These are phyloP conservation scores for Callyntrura sp. DNA, from an alignment of 2,888 invertebrate genomes.

Conservation along the genomic window DNA sequence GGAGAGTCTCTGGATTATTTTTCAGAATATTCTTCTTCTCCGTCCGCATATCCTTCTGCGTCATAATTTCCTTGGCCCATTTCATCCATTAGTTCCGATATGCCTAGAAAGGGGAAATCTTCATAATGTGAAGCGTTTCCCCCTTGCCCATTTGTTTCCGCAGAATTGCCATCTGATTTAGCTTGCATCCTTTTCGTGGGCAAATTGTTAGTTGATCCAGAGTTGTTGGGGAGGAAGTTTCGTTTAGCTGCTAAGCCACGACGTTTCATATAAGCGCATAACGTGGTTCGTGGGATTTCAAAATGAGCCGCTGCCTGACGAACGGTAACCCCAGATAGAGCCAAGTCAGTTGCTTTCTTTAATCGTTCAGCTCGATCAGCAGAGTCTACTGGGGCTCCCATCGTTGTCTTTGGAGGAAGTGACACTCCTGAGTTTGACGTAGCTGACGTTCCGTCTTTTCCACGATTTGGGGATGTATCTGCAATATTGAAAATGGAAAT, in stretches of 20 bases:
- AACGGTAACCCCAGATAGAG: conserved; percentile 87
- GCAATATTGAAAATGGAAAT: background rate
- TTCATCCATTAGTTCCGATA: conserved; percentile 83
- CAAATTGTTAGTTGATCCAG: conserved; percentile 26
- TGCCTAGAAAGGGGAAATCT: conserved; percentile 80
- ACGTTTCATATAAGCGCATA: conserved; percentile 89
- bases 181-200: conserved; percentile 57
- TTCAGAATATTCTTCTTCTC: conserved; percentile 75
- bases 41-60: conserved; percentile 71
- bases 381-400: conserved; percentile 76
- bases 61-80: conserved; percentile 80
- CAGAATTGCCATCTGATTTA: conserved; percentile 29
- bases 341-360: conserved; percentile 83
- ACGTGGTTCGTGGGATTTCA: conserved; percentile 88
- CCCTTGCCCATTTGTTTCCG: conserved; percentile 54
- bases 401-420: conserved; percentile 68
- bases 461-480: conserved; percentile 55
- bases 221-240: conserved; percentile 64
- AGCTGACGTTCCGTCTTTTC: conserved; percentile 6
- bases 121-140: conserved; percentile 64
- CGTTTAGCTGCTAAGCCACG: conserved; percentile 84
- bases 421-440: background rate
- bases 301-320: conserved; percentile 88
- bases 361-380: conserved; percentile 82
- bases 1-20: conserved; percentile 47